Evolutionary conservation across 2,888 invertebrate genomes (phyloP), one percentile per base, ranked within the genome.

Genomic region (Eilema depressum): DNA sequence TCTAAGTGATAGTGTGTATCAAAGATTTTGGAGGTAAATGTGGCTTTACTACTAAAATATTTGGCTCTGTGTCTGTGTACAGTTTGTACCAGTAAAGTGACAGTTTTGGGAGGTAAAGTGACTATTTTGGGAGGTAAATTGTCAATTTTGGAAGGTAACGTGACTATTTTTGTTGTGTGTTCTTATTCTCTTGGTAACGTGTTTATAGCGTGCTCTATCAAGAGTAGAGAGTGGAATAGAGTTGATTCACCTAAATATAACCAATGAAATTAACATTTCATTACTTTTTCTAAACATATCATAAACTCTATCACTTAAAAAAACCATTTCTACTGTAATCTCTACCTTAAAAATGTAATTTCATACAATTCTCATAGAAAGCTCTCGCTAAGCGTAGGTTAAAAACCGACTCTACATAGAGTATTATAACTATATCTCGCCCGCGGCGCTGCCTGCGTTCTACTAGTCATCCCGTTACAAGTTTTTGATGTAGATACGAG

Each of bases 11-110:
- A 81, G 88, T 91, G 91, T 90, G 91, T 85, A 89, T 83, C 87
- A 83, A 83, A 86, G 90, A 91, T 92, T 94, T 91, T 90, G 94
- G 90, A 94, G 94, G 94, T 94, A 88, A 87, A 92, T 68, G 47
- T 23, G 56, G n/a, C 12, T 63, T 41, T 63, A 11, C 33, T 23
- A 53, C 47, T 60, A 30, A 60, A 60, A 41, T 26, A 56, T 66
- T 30, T 59, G 17, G n/a, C 28, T 61, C 41, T 68, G 56, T 17
- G 25, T 61, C 41, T 68, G 56, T 17, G 25, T 30, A 62, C 28
- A 59, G 60, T 66, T 57, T 28, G 23, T 64, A 26, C 47, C 25
- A 20, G 28, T 56, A 25, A n/a, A 14, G 59, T 28, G 41, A 47
- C 25, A n/a, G 37, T 63, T 53, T 63, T 30, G 28, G 30, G 25